phyloP scores from a whole-genome alignment of 2,797 vertebrate species.

The Leuciscus waleckii region DNA sequence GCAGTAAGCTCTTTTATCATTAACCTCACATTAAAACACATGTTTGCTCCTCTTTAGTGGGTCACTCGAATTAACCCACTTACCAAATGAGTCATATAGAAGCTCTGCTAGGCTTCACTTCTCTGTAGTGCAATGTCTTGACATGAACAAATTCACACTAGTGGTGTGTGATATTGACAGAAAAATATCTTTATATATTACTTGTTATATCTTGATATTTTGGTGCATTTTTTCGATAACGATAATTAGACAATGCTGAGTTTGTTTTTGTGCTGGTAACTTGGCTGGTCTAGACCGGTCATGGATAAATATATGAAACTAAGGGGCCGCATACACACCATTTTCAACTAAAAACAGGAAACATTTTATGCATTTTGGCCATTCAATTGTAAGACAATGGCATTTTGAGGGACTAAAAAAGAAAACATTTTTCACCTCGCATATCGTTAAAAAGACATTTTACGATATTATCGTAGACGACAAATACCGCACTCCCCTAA shows the following conservation, averaged over 20 bases:
- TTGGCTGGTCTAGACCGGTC: not conserved
- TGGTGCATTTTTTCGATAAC: not conserved
- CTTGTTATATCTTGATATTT: no score
- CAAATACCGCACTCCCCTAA: no score
- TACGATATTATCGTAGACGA: not conserved
- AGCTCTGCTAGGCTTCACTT: slow-evolving; percentile 8
- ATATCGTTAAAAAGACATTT: not conserved
- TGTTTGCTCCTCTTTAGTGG: slow-evolving; percentile 44
- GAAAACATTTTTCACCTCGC: not conserved
- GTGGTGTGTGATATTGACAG: not conserved
- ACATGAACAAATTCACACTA: slow-evolving; percentile 19
- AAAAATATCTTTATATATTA: no score
- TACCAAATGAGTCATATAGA: slow-evolving; percentile 51
- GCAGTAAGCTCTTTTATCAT: slow-evolving; percentile 46
- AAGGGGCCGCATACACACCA: not conserved
- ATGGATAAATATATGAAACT: not conserved
- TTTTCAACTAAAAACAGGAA: not conserved
- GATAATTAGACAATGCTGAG: not conserved
- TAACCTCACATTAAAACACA: slow-evolving; percentile 50
- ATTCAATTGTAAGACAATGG: not conserved
- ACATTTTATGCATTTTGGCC: not conserved
- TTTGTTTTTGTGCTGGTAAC: not conserved
- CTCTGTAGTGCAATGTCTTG: not conserved
- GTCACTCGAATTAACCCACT: slow-evolving; percentile 57
- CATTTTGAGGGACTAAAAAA: not conserved